A percentile compares a stretch with the other conserved stretches of the same genome.
phyloP scores from a whole-genome alignment of 2,888 invertebrate genomes.

The Germaria angustata region DNA sequence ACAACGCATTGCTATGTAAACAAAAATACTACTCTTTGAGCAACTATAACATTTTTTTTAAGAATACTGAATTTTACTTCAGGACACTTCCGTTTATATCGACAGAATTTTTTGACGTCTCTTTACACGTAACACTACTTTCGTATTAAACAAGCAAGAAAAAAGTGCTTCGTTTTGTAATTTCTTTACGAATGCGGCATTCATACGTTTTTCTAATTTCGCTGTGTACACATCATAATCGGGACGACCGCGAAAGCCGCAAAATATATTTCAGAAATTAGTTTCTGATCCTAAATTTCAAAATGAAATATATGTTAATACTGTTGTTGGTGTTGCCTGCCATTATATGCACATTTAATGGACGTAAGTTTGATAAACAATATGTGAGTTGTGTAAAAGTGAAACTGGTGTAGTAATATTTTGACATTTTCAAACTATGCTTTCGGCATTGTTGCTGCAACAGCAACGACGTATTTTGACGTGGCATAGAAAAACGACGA shows the following conservation, averaged over 20 bases:
- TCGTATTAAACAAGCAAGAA: constrained; percentile 49
- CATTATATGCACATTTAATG: constrained; percentile 85
- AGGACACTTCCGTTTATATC: not conserved
- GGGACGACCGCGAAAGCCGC: not conserved
- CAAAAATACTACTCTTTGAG: no score
- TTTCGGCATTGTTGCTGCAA: constrained; percentile 51
- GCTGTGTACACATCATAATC: constrained; percentile 23
- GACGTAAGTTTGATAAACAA: constrained; percentile 83
- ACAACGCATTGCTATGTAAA: no score
- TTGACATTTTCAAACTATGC: constrained; percentile 12
- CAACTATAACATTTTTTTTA: no score
- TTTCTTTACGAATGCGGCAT: constrained; percentile 40
- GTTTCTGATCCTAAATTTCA: constrained; percentile 33
- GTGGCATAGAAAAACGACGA: constrained; percentile 47
- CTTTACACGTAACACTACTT: constrained; percentile 61
- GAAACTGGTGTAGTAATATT: constrained; percentile 11
- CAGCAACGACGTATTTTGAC: constrained; percentile 46
- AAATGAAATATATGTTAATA: constrained; percentile 86
- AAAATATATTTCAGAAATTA: constrained; percentile 2
- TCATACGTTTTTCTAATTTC: constrained; percentile 52
- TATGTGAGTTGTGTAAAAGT: constrained; percentile 6
- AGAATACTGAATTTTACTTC: no score
- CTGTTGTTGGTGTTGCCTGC: constrained; percentile 86
- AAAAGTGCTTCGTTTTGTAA: constrained; percentile 44
- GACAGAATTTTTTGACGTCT: constrained; percentile 53